Evolutionary conservation across 2,888 invertebrate species (phyloP).

Genomic region (Synergus gifuensis): DNA sequence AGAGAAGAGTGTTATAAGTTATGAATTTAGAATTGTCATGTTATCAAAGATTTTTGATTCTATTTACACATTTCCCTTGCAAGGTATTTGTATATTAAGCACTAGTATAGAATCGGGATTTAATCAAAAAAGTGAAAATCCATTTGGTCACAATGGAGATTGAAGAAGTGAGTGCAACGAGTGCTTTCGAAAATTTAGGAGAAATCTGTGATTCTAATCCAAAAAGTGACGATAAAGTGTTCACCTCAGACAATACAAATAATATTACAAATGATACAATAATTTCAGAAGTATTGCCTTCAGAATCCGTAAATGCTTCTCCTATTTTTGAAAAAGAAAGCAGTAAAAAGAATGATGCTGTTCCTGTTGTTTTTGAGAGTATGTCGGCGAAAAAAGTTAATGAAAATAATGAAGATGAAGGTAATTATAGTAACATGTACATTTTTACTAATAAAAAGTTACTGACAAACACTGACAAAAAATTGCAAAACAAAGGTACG

Average conservation of each 20-base stretch:
- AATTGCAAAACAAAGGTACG: too few species aligned
- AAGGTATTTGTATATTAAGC: constrained; percentile 7
- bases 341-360: neutral
- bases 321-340: neutral
- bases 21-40: too few species aligned
- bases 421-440: neutral
- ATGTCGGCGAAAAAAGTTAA: neutral
- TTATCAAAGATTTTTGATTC: neutral
- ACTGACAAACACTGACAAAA: too few species aligned
- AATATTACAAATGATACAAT: neutral
- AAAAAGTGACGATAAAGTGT: neutral
- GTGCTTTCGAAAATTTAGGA: neutral
- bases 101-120: neutral
- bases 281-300: neutral
- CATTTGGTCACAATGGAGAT: neutral
- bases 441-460: neutral
- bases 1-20: neutral
- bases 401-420: neutral
- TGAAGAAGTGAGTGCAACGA: neutral
- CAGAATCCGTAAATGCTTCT: neutral
- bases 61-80: neutral
- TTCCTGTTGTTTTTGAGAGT: neutral
- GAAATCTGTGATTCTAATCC: neutral
- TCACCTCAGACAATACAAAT: neutral
- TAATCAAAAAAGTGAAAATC: neutral